These are phyloP conservation scores for Deladenus siricidicola DNA, from an alignment of 2,888 invertebrate genomes.

Conservation along the genomic window DNA sequence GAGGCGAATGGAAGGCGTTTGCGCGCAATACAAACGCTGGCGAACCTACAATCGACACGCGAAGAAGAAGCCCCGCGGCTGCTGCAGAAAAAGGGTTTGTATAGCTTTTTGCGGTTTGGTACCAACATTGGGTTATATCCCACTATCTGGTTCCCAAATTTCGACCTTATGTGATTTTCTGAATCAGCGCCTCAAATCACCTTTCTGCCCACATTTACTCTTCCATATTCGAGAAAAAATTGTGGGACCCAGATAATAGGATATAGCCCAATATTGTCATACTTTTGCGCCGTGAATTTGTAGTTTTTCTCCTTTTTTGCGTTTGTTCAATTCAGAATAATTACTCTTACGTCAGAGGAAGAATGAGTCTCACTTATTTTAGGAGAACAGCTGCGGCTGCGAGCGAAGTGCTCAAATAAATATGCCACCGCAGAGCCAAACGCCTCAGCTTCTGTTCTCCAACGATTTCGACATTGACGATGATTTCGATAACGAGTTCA, in stretches of 20 bases:
- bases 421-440: constrained; percentile 34
- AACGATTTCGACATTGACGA: constrained; percentile 17
- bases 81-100: constrained; percentile 31
- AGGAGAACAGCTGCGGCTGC: constrained; percentile 21
- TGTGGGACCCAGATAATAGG: no score
- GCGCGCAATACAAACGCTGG: constrained; percentile 99
- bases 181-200: no score
- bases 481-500: constrained; percentile 54
- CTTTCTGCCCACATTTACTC: no score
- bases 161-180: background rate
- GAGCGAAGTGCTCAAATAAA: constrained; percentile 4
- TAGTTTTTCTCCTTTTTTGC: no score
- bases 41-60: constrained; percentile 64
- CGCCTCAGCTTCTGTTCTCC: constrained; percentile 40
- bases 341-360: no score
- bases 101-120: background rate
- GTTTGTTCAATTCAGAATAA: no score
- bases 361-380: background rate
- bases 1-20: constrained; percentile 84
- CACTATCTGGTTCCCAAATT: background rate
- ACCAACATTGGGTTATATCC: no score
- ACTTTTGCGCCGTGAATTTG: no score
- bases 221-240: no score
- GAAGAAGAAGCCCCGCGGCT: constrained; percentile 23
- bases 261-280: no score